Percentiles rank a stretch among this genome's conserved stretches.
Conservation (phyloP, 2,113 vertebrate species). For the Nerophis ophidion region DNA sequence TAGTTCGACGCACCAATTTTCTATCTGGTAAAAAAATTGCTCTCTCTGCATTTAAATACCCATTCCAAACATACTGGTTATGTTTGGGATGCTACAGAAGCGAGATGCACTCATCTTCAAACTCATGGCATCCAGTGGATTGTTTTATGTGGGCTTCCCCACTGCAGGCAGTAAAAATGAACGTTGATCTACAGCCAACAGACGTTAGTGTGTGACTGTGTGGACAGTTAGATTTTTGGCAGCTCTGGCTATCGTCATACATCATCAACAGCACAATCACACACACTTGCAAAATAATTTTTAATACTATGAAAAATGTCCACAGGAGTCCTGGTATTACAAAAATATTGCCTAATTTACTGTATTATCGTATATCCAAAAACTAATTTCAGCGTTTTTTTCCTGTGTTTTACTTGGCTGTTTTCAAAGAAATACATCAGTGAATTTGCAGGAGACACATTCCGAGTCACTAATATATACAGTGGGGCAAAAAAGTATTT, state of each 20-base stretch:
- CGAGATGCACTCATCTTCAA: slow-evolving; percentile 1
- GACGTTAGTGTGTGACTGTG: slow-evolving; percentile 36
- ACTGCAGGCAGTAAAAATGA: slow-evolving; percentile 18
- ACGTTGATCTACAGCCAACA: slow-evolving; percentile 28
- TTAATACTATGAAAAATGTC: slow-evolving; percentile 48
- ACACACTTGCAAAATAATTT: slow-evolving; percentile 24
- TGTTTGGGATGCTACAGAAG: slow-evolving; percentile 43
- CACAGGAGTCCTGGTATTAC: slow-evolving; percentile 28
- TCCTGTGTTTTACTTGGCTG: neutral
- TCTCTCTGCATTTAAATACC: no score
- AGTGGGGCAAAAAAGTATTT: no score
- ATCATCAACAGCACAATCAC: slow-evolving; percentile 11
- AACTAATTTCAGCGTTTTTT: neutral
- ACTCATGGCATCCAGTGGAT: slow-evolving; percentile 17
- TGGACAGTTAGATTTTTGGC: slow-evolving; percentile 37
- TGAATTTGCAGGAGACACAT: no score
- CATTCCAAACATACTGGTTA: slow-evolving; percentile 30
- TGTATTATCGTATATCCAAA: neutral
- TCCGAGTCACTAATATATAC: no score
- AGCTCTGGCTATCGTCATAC: slow-evolving; percentile 19
- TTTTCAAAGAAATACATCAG: no score
- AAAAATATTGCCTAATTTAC: neutral
- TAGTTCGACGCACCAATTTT: slow-evolving; percentile 10
- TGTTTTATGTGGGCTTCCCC: slow-evolving; percentile 9
- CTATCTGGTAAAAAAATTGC: no score